Evolutionary conservation across 2,113 vertebrate genomes (phyloP).

Genomic region (Sialia sialis): DNA sequence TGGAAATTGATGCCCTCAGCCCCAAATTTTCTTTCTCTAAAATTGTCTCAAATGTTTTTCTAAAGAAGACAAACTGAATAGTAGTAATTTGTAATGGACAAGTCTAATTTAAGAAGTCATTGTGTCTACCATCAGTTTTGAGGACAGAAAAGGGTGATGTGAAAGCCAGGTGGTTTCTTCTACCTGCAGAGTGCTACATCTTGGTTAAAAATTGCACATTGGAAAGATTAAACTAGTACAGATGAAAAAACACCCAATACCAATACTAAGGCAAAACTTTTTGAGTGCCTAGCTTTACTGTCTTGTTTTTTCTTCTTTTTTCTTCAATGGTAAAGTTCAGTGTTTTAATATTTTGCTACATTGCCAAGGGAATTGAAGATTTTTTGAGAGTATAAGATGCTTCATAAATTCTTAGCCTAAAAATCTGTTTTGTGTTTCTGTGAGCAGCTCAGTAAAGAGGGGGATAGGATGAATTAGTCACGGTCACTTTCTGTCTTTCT

Average conservation of each 20-base stretch:
- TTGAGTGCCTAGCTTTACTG: background rate
- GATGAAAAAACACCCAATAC: background rate
- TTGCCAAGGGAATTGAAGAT: background rate
- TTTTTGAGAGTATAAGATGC: background rate
- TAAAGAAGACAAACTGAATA: background rate
- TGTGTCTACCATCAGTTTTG: background rate
- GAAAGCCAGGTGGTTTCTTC: background rate
- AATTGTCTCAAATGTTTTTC: background rate
- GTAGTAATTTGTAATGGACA: background rate
- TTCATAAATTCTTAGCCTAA: background rate
- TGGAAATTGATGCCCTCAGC: background rate
- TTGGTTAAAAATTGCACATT: background rate
- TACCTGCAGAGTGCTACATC: no score
- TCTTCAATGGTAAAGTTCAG: background rate
- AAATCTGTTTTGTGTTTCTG: background rate
- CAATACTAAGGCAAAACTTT: background rate
- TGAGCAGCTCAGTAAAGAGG: fast-evolving
- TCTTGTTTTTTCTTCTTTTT: background rate
- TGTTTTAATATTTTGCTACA: background rate
- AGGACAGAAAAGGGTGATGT: background rate
- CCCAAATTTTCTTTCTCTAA: background rate
- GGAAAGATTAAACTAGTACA: background rate
- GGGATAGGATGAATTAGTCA: background rate
- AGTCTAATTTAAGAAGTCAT: background rate
- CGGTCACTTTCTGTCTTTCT: fast-evolving